A percentile compares a stretch with the other conserved stretches of the same genome.
These are phyloP conservation scores for Carduelis carduelis DNA, from an alignment of 2,797 vertebrate species.

Conservation along the genomic window DNA sequence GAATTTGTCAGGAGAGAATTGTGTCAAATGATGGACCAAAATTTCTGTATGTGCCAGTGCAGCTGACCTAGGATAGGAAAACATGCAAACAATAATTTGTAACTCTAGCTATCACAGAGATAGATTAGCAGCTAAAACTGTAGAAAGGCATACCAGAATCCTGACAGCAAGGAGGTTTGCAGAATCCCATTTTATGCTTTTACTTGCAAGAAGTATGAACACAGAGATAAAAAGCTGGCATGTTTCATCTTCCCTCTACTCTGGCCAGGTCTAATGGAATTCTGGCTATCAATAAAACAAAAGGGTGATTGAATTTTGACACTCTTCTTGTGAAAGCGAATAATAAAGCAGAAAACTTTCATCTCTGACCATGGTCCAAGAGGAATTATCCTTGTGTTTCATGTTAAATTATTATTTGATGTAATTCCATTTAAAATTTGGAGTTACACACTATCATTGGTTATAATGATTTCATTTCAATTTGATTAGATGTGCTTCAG, in stretches of 20 bases:
- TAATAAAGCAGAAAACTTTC: constrained; percentile 35
- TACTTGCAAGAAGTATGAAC: not conserved
- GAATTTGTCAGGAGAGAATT: not conserved
- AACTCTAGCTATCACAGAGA: not conserved
- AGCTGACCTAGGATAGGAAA: not conserved
- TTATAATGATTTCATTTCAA: not conserved
- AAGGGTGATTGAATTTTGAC: constrained; percentile 1
- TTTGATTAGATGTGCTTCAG: not conserved
- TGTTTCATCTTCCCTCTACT: constrained; percentile 30
- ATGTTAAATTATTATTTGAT: not conserved
- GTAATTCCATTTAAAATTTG: not conserved
- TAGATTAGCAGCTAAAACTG: not conserved
- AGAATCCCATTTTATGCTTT: constrained; percentile 41
- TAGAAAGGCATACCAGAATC: not conserved
- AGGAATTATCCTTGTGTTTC: not conserved
- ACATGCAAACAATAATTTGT: not conserved
- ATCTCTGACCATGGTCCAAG: not conserved
- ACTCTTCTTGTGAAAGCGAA: not conserved
- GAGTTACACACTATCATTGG: not conserved
- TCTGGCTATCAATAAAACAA: constrained; percentile 9
- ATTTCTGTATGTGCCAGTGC: not conserved
- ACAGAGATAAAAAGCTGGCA: constrained; percentile 30
- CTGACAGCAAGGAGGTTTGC: not conserved
- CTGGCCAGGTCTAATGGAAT: not conserved
- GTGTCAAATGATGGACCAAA: not conserved